Base-by-base conservation (phyloP, 2,113 vertebrate genomes). In the Columba janthina region DNA sequence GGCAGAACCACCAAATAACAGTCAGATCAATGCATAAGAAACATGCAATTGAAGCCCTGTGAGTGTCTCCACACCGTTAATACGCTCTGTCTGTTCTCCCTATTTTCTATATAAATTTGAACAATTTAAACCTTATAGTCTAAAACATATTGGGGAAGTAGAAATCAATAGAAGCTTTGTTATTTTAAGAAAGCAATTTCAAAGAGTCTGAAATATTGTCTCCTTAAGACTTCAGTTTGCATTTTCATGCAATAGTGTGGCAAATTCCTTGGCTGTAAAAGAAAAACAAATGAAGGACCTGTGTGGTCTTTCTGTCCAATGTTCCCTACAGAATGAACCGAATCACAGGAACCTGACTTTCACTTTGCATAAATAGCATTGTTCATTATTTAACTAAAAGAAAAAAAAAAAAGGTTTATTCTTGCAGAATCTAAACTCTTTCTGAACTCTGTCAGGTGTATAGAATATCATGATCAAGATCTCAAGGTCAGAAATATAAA, bases 401-500 rank as follows among this genome's bases (percentile, higher is more conserved):
- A 26, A n/a, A n/a, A 65, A 62, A 28, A 50, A 28, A 11, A 42
- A 4, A 31, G 24, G 77, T 85, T 79, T 53, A 31, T 40, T 53
- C 22, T 36, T 79, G 24, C 10, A 57, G 40, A 89, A 42, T 12
- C 15, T 77, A 56, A 90, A 34, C 51, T 58, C 10, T 2, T 56
- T 60, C 80, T 88, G 82, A 93, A 80, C 78, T 65, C 77, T 18
- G 58, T 42, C 78, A 71, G 85, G 60, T 58, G 50, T 74, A 91
- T 73, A 11, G 20, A 90, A 82, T 77, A 2, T 42, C 90, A 85
- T 80, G 91, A 90, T 88, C 51, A 60, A 82, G 88, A 93, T 90
- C 90, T 91, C 78, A 88, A 96, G 95, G 95, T 94, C 92, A 94
- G 66, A 93, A 95, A 78, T 71, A 95, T 2, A 67, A 93, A 95